Evolutionary conservation across 2,113 vertebrate species (phyloP), one percentile per base, ranked within the genome.

Genomic region (Agapornis roseicollis): DNA sequence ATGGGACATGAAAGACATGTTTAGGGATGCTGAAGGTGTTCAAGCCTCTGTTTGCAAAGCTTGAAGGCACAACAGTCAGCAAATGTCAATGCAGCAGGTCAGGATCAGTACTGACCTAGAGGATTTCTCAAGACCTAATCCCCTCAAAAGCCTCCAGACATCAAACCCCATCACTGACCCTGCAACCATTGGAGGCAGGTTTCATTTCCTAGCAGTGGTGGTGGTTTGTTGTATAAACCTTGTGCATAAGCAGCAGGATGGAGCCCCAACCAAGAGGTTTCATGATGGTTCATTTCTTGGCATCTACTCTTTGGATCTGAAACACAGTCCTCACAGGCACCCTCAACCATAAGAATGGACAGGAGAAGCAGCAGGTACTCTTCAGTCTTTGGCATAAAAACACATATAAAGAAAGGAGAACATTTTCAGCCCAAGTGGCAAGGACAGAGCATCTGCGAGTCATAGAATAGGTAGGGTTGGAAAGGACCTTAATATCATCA

Each of bases 151-250:
- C 27, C 24, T 22, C 22, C 42, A 84, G 33, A 47, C 18, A 9
- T 69, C 73, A 72, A 35, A 37, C 15, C 18, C 35, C 47, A 49
- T 14, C 44, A 35, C 8, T 3, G 1, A 46, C 37, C 33, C 47
- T 1, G 0, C 11, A 17, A 24, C 5, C 15, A 35, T 35, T 3
- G 1, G 13, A 3, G 6, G 39, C 33, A 63, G 7, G 27, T 63
- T 65, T 65, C 80, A 39, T 22, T 50, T 9, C 5, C 27, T n/a
- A 27, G n/a, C 50, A 85, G 64, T 3, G 1, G 37, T 2, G 4
- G 7, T 58, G 44, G 50, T 83, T 64, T 52, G 65, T 44, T 79
- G 60, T 24, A 52, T 7, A 68, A 88, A 46, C 47, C 29, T 49
- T n/a, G 1, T 73, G 35, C 70, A 49, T 19, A 17, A 90, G 69